Percentiles rank a stretch among this genome's conserved stretches.
Evolutionary conservation across 2,888 invertebrate species (phyloP).

Genomic region (Andrena bicolor): DNA sequence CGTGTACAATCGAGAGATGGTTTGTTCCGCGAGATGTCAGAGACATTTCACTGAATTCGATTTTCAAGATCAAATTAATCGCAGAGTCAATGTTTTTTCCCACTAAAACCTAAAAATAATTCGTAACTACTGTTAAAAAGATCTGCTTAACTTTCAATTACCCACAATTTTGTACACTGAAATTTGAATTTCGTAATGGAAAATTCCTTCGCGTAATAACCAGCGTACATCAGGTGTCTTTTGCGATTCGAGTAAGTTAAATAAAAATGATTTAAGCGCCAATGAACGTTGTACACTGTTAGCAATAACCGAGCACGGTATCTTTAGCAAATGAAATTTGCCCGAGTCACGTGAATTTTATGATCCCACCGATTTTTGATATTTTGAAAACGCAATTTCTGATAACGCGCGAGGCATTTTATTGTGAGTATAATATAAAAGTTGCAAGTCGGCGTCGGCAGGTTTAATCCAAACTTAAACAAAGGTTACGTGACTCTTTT

Average conservation of each 20-base stretch:
- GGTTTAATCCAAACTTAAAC: not conserved
- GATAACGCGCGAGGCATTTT: not conserved
- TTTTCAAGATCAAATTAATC: not conserved
- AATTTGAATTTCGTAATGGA: too few species aligned
- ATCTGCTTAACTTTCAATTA: too few species aligned
- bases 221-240: too few species aligned
- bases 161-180: too few species aligned
- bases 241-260: too few species aligned
- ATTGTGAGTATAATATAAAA: constrained; percentile 1
- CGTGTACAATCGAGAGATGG: not conserved
- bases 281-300: not conserved
- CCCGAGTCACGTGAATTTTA: not conserved
- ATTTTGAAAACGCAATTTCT: constrained; percentile 1
- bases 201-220: too few species aligned
- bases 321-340: not conserved
- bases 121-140: too few species aligned
- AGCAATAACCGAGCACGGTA: not conserved
- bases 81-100: not conserved
- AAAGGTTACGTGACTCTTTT: not conserved
- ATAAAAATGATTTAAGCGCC: too few species aligned
- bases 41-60: not conserved
- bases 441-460: not conserved
- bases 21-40: not conserved
- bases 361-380: not conserved
- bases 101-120: too few species aligned